Percentiles rank a stretch among this genome's conserved stretches.
phyloP scores from a whole-genome alignment of 2,888 invertebrate species.

The Drosophila incognita region DNA sequence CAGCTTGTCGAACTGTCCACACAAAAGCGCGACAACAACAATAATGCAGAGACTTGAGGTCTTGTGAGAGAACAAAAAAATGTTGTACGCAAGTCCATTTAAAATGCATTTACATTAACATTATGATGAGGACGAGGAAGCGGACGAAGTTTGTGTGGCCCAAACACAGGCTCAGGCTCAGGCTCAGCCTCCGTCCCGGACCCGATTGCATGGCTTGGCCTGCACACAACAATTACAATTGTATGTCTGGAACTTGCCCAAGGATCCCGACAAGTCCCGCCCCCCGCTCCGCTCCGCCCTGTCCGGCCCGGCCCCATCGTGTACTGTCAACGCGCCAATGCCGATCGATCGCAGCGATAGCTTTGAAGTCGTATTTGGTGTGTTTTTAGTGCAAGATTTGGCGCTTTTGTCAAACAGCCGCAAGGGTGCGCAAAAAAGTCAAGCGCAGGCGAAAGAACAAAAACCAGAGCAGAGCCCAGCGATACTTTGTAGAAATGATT shows the following conservation, averaged over 20 bases:
- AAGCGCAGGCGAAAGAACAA: conserved; percentile 4
- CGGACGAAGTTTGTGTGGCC: conserved; percentile 56
- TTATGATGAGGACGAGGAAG: conserved; percentile 79
- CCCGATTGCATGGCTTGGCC: conserved; percentile 21
- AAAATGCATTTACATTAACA: conserved; percentile 84
- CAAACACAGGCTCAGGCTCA: conserved; percentile 16
- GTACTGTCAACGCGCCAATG: conserved; percentile 68
- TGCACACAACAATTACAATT: conserved; percentile 60
- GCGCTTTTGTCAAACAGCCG: conserved; percentile 81
- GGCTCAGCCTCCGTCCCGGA: conserved; percentile 6
- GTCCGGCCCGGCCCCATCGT: neutral
- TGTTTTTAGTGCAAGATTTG: conserved; percentile 84
- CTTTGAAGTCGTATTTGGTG: conserved; percentile 84
- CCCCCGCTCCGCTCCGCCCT: neutral
- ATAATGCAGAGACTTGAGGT: conserved; percentile 35
- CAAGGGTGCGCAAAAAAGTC: conserved; percentile 53
- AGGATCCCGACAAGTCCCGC: neutral
- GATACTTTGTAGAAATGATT: conserved; percentile 84
- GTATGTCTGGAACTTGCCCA: conserved; percentile 39
- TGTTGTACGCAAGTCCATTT: conserved; percentile 82
- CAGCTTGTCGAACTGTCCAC: conserved; percentile 81
- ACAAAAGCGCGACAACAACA: conserved; percentile 71
- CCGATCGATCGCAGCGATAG: conserved; percentile 83
- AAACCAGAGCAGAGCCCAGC: conserved; percentile 22
- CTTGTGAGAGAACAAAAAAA: conserved; percentile 59